phyloP scores from a whole-genome alignment of 1,140 invertebrate genomes.

The Drosophila mayri region DNA sequence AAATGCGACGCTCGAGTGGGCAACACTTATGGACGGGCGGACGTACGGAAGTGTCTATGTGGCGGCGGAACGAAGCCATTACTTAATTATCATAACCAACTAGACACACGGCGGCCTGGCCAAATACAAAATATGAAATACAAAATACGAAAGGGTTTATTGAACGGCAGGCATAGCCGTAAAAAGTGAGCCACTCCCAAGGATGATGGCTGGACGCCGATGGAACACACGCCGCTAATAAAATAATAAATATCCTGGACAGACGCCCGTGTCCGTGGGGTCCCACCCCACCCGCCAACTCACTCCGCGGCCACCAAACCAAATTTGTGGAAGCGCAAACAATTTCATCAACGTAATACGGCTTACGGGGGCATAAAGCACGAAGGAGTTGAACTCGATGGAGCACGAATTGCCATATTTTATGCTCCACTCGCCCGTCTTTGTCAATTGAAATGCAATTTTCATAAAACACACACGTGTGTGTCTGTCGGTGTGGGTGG shows the following conservation, averaged over 20 bases:
- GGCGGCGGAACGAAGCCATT: conserved; percentile 62
- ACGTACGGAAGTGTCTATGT: conserved; percentile 36
- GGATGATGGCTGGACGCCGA: conserved; percentile 16
- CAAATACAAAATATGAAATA: conserved; percentile 43
- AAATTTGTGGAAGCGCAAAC: conserved; percentile 74
- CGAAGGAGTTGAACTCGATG: conserved; percentile 58
- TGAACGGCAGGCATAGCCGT: conserved; percentile 26
- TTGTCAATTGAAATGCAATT: conserved; percentile 82
- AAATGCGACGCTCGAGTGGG: conserved; percentile 68
- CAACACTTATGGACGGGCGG: conserved; percentile 62
- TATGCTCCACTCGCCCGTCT: conserved; percentile 59
- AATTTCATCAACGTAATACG: conserved; percentile 75
- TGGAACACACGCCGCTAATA: conserved; percentile 76
- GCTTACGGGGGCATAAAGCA: conserved; percentile 57
- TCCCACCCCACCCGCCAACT: conserved; percentile 36
- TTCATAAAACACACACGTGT: conserved; percentile 81
- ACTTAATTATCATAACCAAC: conserved; percentile 79
- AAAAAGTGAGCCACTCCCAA: conserved; percentile 72
- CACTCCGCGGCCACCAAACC: conserved; percentile 21
- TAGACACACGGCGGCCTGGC: conserved; percentile 33
- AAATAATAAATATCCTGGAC: conserved; percentile 80
- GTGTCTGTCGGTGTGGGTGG: conserved; percentile 10
- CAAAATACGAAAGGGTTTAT: conserved; percentile 54
- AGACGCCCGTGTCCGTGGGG: conserved; percentile 5
- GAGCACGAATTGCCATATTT: conserved; percentile 76